phyloP scores from a whole-genome alignment of 2,113 vertebrate species.

The Struthidea cinerea region DNA sequence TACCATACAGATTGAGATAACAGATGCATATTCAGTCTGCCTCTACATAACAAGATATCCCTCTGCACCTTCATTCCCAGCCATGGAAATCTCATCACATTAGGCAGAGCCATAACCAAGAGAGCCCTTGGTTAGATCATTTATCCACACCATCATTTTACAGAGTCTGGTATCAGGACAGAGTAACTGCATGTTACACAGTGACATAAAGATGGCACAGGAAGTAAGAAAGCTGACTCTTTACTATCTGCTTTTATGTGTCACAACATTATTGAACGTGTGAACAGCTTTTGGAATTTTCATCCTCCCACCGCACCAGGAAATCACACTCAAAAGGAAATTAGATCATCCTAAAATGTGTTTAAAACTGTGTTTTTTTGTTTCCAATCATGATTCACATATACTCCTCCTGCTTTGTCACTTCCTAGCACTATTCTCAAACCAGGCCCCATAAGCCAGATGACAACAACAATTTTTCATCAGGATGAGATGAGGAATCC shows the following conservation, averaged over 20 bases:
- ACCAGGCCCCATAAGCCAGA: not conserved
- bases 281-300: not conserved
- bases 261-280: not conserved
- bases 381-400: not conserved
- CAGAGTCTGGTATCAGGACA: not conserved
- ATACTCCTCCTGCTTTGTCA: not conserved
- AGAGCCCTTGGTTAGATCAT: not conserved
- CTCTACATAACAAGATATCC: not conserved
- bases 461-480: not conserved
- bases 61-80: not conserved
- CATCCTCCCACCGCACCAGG: not conserved
- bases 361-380: not conserved
- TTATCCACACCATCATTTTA: not conserved
- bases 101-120: not conserved
- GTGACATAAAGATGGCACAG: not conserved
- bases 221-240: not conserved
- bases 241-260: not conserved
- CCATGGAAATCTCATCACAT: not conserved
- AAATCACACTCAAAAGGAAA: not conserved
- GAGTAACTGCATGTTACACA: not conserved
- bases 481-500: not conserved
- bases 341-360: not conserved
- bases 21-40: not conserved
- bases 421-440: not conserved
- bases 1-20: not conserved